Conservation (phyloP, 2,888 invertebrate genomes). For the Frankliniella fusca region DNA sequence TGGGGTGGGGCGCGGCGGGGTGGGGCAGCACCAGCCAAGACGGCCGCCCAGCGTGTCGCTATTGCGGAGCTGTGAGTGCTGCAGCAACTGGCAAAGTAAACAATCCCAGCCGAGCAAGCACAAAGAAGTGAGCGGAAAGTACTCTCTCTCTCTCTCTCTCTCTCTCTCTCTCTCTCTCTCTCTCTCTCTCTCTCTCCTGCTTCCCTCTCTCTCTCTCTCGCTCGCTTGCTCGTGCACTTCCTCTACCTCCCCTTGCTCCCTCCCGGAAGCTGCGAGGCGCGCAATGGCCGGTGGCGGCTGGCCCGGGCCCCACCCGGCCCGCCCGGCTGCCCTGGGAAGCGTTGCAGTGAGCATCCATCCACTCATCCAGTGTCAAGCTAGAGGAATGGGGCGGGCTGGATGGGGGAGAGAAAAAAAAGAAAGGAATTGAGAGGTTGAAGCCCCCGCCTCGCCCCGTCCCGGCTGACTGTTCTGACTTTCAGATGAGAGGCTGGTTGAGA, state of each 20-base stretch:
- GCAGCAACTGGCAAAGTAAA: conserved; percentile 10
- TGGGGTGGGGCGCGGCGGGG: too few species aligned
- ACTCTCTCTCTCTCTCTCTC: too few species aligned
- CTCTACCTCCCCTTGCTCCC: too few species aligned
- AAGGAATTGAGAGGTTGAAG: not conserved
- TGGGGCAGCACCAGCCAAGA: too few species aligned
- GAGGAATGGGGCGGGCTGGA: not conserved
- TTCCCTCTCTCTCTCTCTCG: too few species aligned
- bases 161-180: too few species aligned
- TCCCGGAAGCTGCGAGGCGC: too few species aligned
- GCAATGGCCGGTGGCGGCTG: too few species aligned
- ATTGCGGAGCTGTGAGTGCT: not conserved
- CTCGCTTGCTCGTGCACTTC: too few species aligned
- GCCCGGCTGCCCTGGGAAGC: not conserved
- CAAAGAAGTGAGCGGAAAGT: too few species aligned
- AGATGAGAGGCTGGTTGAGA: not conserved
- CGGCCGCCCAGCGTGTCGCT: not conserved
- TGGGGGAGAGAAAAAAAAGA: not conserved
- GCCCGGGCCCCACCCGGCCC: not conserved
- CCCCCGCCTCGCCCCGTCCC: not conserved
- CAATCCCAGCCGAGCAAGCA: not conserved
- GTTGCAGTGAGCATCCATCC: conserved; percentile 10
- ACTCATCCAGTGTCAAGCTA: not conserved
- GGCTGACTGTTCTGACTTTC: not conserved
- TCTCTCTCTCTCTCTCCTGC: too few species aligned